Base-by-base conservation (phyloP, 1,140 invertebrate genomes). In the Heliconius eleuchia region DNA sequence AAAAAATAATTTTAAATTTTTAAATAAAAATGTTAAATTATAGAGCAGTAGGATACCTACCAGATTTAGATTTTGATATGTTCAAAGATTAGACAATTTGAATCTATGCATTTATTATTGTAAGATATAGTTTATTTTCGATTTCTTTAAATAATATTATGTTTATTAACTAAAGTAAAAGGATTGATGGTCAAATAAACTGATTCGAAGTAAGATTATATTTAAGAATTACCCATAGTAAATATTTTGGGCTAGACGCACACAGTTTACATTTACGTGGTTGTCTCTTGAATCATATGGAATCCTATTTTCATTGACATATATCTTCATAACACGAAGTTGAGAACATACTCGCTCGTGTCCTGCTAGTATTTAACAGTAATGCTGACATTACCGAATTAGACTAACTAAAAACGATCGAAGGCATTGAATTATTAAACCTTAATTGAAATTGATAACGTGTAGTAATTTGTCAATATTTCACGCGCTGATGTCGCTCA, bases 41-140 rank as follows among this genome's bases (percentile, higher is more conserved):
- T 13, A 13, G 27, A 9, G 11, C 9, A 66, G 9, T 23, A 60
- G n/a, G 13, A 16, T 52, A 19, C 55, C n/a, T 27, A 60, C n/a
- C 55, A 13, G n/a, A 13, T 66, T 30, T 30, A 30, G 23, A 30
- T 66, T 27, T 66, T 66, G 23, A 66, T 27, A 27, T 60, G 57
- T 23, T 23, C n/a, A 60, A 27, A 60, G 57, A 60, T 60, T 60
- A 60, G n/a, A 60, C n/a, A 23, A 11, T 60, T 66, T 66, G 42
- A 70, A 46, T 70, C 27, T 27, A 42, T 30, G 74, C 74, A 76
- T 76, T 76, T 76, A 76, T 76, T 76, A 76, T 71, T 70, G 60
- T 76, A 76, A 76, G 74, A 76, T 7, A 7, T 76, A 76, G 27
- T 30, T 27, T 66, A 66, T 76, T 66, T 66, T 23, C 27, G 66